Evolutionary conservation across 2,888 invertebrate genomes (phyloP).

Genomic region (Acronicta aceris): DNA sequence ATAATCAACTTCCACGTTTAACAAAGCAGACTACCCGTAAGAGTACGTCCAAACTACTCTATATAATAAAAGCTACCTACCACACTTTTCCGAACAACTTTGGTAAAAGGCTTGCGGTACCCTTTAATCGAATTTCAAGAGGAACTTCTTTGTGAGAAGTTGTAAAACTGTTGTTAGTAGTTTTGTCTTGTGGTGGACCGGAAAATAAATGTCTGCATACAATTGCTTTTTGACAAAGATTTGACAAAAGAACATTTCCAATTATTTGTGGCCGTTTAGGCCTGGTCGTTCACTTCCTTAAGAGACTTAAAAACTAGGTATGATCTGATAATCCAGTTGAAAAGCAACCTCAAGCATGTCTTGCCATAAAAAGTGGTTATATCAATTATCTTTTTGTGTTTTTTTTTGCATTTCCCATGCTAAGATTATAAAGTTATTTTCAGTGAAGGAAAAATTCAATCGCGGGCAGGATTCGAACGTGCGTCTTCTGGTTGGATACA

Average conservation of each 20-base stretch:
- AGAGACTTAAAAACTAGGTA: no score
- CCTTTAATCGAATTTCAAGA: constrained; percentile 76
- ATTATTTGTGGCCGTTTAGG: no score
- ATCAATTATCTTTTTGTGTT: no score
- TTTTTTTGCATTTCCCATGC: no score
- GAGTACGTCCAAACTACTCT: constrained; percentile 54
- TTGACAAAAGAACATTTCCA: not conserved
- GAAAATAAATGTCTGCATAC: constrained; percentile 1
- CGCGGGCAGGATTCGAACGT: no score
- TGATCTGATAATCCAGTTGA: no score
- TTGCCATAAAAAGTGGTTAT: no score
- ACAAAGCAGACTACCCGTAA: constrained; percentile 32
- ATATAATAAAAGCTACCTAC: constrained; percentile 53
- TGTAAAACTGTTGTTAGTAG: constrained; percentile 63
- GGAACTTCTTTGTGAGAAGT: constrained; percentile 71
- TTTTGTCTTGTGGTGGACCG: constrained; percentile 21
- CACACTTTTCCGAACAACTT: constrained; percentile 62
- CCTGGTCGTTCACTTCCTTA: no score
- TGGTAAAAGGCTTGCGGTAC: constrained; percentile 73
- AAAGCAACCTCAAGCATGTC: no score
- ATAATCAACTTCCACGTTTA: constrained; percentile 14
- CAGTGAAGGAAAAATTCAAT: no score
- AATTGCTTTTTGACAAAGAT: not conserved
- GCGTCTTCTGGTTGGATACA: no score
- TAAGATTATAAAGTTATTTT: no score